phyloP scores from a whole-genome alignment of 2,888 invertebrate species.

The Leptopterna dolabrata region DNA sequence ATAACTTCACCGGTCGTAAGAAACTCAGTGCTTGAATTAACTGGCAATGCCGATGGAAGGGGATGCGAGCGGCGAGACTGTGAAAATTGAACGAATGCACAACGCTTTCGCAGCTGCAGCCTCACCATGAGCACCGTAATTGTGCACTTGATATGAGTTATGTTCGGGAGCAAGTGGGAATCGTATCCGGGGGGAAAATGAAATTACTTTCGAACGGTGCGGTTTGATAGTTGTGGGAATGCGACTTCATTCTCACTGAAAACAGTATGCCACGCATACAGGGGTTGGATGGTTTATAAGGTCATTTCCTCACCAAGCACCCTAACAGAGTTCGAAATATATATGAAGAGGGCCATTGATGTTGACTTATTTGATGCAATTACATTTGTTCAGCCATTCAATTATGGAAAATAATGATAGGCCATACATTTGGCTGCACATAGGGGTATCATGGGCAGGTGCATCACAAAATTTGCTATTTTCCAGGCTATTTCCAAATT shows the following conservation, averaged over 20 bases:
- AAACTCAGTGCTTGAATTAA: neutral
- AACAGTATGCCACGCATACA: neutral
- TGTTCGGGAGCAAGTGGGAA: neutral
- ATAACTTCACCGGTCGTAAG: neutral
- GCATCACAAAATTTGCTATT: no score
- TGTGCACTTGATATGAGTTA: slow-evolving; percentile 28
- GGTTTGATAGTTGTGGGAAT: neutral
- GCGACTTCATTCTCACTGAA: neutral
- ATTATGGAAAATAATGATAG: no score
- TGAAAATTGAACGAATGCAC: slow-evolving; percentile 5
- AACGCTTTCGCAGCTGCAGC: slow-evolving; percentile 8
- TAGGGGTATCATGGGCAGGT: no score
- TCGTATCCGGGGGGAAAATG: neutral
- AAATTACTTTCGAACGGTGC: slow-evolving; percentile 1
- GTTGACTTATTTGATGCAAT: neutral
- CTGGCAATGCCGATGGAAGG: neutral
- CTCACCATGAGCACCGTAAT: neutral
- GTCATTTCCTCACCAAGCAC: neutral
- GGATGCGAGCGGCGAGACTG: neutral
- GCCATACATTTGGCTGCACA: no score
- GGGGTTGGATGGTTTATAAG: neutral
- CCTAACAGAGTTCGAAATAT: neutral
- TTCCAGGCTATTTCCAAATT: no score
- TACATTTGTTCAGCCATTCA: neutral
- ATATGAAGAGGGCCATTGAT: neutral